Percentiles rank a stretch among this genome's conserved stretches.
phyloP scores from a whole-genome alignment of 2,888 invertebrate species.

The Trichogramma evanescens region DNA sequence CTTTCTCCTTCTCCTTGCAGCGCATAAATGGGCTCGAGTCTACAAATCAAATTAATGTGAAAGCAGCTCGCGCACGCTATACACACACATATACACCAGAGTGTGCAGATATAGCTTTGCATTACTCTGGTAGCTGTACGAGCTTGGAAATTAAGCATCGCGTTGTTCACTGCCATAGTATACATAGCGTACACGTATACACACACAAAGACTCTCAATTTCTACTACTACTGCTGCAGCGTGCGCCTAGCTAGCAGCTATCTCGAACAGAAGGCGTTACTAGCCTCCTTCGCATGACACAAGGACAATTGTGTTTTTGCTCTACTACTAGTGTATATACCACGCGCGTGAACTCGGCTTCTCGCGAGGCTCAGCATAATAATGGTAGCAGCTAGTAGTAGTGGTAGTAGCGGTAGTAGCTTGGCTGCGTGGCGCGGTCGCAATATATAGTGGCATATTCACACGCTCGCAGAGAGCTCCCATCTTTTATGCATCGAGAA shows the following conservation, averaged over 20 bases:
- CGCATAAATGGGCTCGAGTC: constrained; percentile 23
- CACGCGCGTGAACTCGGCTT: too few relatives aligned
- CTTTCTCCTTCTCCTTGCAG: constrained; percentile 3
- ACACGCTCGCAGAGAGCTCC: too few relatives aligned
- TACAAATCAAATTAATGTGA: constrained; percentile 30
- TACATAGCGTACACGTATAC: too few relatives aligned
- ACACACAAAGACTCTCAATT: too few relatives aligned
- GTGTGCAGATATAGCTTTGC: constrained; percentile 17
- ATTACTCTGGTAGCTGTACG: constrained; percentile 14
- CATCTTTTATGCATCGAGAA: too few relatives aligned
- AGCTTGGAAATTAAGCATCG: constrained; percentile 19
- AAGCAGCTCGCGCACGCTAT: constrained; percentile 10
- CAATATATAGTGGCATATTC: too few relatives aligned
- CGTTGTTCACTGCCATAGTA: constrained; percentile 2
- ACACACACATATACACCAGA: neutral
- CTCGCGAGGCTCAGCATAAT: too few relatives aligned
- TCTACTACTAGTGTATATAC: neutral
- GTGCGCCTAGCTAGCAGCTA: neutral
- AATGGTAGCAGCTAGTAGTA: too few relatives aligned
- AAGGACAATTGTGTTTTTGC: constrained; percentile 18
- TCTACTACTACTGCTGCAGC: neutral
- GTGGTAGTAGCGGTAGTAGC: too few relatives aligned
- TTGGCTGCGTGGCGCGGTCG: too few relatives aligned
- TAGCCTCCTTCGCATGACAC: neutral
- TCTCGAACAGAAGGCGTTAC: constrained; percentile 4